phyloP scores from a whole-genome alignment of 2,888 invertebrate species.

The Megamerina dolium region DNA sequence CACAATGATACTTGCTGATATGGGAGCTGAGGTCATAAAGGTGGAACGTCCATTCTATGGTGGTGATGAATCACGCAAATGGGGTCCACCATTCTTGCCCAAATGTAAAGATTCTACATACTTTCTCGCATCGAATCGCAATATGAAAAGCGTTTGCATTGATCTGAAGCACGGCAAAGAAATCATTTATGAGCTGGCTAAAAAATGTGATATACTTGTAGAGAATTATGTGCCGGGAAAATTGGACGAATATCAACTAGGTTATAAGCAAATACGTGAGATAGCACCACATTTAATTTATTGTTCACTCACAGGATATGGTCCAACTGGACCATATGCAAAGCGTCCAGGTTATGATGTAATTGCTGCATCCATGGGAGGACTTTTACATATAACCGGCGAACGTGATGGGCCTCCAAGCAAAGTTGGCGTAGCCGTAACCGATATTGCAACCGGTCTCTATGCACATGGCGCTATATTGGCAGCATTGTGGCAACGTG shows the following conservation, averaged over 20 bases:
- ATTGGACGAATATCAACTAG: slow-evolving; percentile 66
- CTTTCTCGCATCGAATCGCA: slow-evolving; percentile 83
- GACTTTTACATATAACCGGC: slow-evolving; percentile 85
- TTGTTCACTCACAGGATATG: slow-evolving; percentile 92
- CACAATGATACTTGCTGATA: slow-evolving; percentile 86
- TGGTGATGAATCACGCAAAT: slow-evolving; percentile 85
- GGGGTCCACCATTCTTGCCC: slow-evolving; percentile 85
- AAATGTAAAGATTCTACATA: slow-evolving; percentile 68
- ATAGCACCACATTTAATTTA: slow-evolving; percentile 79
- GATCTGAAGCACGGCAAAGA: slow-evolving; percentile 71
- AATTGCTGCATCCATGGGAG: slow-evolving; percentile 88
- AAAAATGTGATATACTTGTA: slow-evolving; percentile 77
- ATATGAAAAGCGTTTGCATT: slow-evolving; percentile 87
- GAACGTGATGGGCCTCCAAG: slow-evolving; percentile 75
- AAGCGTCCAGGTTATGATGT: slow-evolving; percentile 92
- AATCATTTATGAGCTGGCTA: slow-evolving; percentile 66
- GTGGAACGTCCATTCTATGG: slow-evolving; percentile 77
- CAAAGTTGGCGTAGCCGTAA: slow-evolving; percentile 88
- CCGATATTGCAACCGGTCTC: slow-evolving; percentile 89
- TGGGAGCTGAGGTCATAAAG: slow-evolving; percentile 90
- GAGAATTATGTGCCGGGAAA: slow-evolving; percentile 95
- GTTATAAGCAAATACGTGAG: slow-evolving; percentile 66
- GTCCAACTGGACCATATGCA: slow-evolving; percentile 77
- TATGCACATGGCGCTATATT: slow-evolving; percentile 93
- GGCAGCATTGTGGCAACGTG: slow-evolving; percentile 76